Evolutionary conservation across 2,113 vertebrate genomes (phyloP), one percentile per base, ranked within the genome.

Genomic region (Gadus macrocephalus): DNA sequence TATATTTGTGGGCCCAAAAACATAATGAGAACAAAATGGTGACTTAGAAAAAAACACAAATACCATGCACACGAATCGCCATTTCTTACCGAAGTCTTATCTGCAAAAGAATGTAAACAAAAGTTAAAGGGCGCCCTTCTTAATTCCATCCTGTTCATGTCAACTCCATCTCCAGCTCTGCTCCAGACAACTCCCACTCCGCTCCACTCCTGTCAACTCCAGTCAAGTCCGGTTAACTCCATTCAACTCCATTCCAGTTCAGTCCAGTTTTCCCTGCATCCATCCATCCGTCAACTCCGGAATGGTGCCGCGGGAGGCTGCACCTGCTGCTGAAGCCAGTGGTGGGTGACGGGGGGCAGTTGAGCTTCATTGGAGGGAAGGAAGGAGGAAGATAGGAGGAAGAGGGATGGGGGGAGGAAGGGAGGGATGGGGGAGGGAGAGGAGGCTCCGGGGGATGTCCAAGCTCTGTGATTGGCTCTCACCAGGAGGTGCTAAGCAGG

Each of bases 401-500:
- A 14, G 55, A 17, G 55, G 55, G 55, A 7, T 16, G 15, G 16
- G 3, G 8, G 15, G n/a, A 17, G 42, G 55, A 58, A 17, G 55
- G n/a, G 55, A n/a, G 55, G 15, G 55, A 58, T 16, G 55, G 14
- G 55, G 55, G 42, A 9, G 8, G 42, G 42, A 49, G 42, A 14
- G 12, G 42, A 14, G 42, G 42, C 42, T 9, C 42, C 12, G 0
- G 8, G 42, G 42, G 42, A 49, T 49, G 6, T 49, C 42, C 42
- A 14, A 49, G 42, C 42, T 9, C 62, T 71, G 58, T 79, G 80
- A 81, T 77, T 76, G 66, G 72, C 69, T 78, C 83, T 91, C 88
- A 90, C 88, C 85, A 90, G 73, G 79, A 66, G 49, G 80, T 78
- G 73, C 74, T 77, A 74, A 91, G 81, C 68, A 85, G 78, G 55